A percentile compares a stretch with the other conserved stretches of the same genome.
Conservation (phyloP, 2,888 invertebrate species). For the Muschampia plurimacula region DNA sequence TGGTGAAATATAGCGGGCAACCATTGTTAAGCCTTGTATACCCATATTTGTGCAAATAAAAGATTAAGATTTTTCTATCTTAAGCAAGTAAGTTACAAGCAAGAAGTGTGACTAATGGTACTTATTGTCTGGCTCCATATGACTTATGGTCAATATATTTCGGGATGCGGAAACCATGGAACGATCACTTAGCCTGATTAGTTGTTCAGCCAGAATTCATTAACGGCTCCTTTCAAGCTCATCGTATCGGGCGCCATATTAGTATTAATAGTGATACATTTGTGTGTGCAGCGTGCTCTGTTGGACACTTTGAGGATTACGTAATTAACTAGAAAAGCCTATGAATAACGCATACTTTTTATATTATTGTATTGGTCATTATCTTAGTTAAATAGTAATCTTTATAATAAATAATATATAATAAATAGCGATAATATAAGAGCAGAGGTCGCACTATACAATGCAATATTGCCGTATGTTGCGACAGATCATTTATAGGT, state of each 20-base stretch:
- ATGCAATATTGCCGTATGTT: too few relatives aligned
- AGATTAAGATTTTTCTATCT: too few relatives aligned
- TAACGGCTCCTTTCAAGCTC: constrained; percentile 14
- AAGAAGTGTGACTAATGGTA: too few relatives aligned
- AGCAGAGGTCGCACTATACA: too few relatives aligned
- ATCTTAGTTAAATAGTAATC: background rate
- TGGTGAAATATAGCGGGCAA: too few relatives aligned
- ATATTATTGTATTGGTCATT: background rate
- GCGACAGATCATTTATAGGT: too few relatives aligned
- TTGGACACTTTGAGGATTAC: background rate
- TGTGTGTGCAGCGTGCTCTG: background rate
- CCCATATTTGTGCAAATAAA: too few relatives aligned
- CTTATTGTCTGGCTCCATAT: too few relatives aligned
- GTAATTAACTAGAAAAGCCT: background rate
- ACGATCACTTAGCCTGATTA: constrained; percentile 18
- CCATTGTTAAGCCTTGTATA: too few relatives aligned
- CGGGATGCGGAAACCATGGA: background rate
- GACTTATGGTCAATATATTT: background rate
- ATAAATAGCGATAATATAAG: too few relatives aligned
- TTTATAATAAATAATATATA: background rate
- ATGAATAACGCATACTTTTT: background rate
- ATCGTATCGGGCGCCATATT: background rate
- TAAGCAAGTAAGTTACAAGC: too few relatives aligned
- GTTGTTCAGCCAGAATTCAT: constrained; percentile 19
- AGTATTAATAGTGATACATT: background rate